Conservation (phyloP, 2,797 vertebrate genomes). For the Phrynocephalus forsythii region DNA sequence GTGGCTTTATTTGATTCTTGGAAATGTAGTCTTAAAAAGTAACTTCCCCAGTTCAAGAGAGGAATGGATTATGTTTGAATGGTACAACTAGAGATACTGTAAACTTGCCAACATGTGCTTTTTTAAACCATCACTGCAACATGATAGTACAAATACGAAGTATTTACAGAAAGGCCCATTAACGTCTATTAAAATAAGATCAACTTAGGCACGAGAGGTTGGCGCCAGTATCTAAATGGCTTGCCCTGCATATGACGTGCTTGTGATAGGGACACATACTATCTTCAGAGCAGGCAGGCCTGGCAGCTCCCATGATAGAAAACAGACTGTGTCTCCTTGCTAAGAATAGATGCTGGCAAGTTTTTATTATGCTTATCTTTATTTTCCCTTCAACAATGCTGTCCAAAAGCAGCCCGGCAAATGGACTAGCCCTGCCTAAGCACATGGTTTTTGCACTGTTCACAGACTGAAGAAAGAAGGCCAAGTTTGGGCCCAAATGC, state of each 20-base stretch:
- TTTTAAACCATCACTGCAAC: not conserved
- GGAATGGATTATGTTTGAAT: not conserved
- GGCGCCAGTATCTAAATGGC: constrained; percentile 22
- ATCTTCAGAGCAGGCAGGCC: constrained; percentile 9
- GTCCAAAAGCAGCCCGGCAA: constrained; percentile 7
- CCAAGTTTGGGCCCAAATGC: not conserved
- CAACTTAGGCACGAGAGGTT: constrained; percentile 3
- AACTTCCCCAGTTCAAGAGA: no score
- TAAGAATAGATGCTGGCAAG: constrained; percentile 42
- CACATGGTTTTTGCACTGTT: constrained; percentile 5
- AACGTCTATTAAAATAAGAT: constrained; percentile 14
- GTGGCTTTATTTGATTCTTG: no score
- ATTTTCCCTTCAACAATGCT: constrained; percentile 16
- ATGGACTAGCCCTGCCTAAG: not conserved
- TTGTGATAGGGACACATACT: constrained; percentile 13
- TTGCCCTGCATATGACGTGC: not conserved
- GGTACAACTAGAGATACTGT: not conserved
- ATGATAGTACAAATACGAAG: not conserved
- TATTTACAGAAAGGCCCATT: constrained; percentile 3
- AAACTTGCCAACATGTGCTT: no score
- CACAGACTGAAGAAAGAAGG: not conserved
- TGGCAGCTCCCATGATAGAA: constrained; percentile 32
- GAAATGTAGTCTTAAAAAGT: no score
- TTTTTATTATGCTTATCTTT: constrained; percentile 42
- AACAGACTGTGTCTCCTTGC: constrained; percentile 17